Evolutionary conservation across 2,888 invertebrate species (phyloP), one percentile per base, ranked within the genome.

Genomic region (Exephanes ischioxanthus): DNA sequence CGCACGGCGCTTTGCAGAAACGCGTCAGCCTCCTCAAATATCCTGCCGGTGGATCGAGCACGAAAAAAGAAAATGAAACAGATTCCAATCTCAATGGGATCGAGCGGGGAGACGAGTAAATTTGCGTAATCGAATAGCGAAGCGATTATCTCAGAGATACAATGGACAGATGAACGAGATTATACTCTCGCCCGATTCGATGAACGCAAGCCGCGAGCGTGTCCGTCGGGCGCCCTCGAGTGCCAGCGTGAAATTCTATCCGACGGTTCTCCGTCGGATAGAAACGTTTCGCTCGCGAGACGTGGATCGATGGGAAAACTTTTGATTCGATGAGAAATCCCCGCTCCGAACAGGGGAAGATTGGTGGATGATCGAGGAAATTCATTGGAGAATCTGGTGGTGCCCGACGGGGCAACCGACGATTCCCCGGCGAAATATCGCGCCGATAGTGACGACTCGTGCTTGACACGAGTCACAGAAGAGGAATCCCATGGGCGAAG

Each of bases 41-140:
- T 6, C 19, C 19, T n/a, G 53, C 19, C 19, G n/a, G 3, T 53
- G 53, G n/a, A 53, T 53, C 19, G 19, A 9, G n/a, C 53, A 9
- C 41, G 1, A 41, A 41, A 41, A 41, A 9, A 9, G 3, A 61
- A 0, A 22, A 22, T 22, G 9, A 61, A 61, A 14, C 2, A 61
- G 26, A 11, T 9, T 16, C 30, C 16, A 7, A 16, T 7, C 30
- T 63, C 16, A 26, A 7, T 16, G 0, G 30, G 63, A 33, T 33
- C 33, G 33, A 16, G 14, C 53, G 2, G 6, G 33, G 30, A 63
- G 63, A 7, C 30, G 63, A 63, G 33, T 16, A 63, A 63, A 33
- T 33, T 63, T 63, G n/a, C 63, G 16, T 30, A n/a, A 63, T 63
- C 63, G 63, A 63, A 14, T 63, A 63, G 30, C 63, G 16, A 61